Conservation (phyloP, 2,888 invertebrate genomes). For the Sclerodermus sp. region DNA sequence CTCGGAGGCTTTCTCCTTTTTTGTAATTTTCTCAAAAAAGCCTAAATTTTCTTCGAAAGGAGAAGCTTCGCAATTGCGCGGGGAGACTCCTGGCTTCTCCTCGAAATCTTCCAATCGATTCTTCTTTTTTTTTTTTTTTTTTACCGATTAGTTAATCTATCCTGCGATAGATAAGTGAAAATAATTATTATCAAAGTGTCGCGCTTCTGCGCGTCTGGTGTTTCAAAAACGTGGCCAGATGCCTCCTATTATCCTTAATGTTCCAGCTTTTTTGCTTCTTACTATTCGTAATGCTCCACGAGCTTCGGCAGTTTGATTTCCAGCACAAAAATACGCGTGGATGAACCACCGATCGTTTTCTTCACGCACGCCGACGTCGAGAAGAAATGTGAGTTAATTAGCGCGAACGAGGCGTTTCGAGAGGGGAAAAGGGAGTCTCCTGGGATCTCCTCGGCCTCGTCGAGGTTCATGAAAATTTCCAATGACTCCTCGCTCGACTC, state of each 20-base stretch:
- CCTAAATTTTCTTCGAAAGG: too few relatives aligned
- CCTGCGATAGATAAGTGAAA: not conserved
- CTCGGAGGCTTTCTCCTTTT: too few relatives aligned
- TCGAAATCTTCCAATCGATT: not conserved
- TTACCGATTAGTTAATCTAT: not conserved
- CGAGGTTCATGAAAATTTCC: too few relatives aligned
- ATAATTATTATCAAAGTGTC: not conserved
- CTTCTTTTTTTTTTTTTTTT: not conserved
- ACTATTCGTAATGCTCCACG: not conserved
- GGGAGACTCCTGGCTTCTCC: too few relatives aligned
- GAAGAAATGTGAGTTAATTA: constrained; percentile 21
- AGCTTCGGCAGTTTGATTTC: not conserved
- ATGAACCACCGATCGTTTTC: too few relatives aligned
- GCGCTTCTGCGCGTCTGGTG: not conserved
- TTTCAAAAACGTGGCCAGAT: constrained; percentile 14
- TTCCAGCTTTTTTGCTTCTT: constrained; percentile 2
- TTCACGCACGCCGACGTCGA: too few relatives aligned
- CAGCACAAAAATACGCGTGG: too few relatives aligned
- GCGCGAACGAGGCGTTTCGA: constrained; percentile 18
- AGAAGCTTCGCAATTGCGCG: too few relatives aligned
- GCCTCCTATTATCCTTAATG: constrained; percentile 16
- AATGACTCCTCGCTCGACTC: too few relatives aligned
- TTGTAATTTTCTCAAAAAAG: too few relatives aligned
- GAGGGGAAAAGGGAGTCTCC: constrained; percentile 8
- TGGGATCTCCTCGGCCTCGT: constrained; percentile 4